Evolutionary conservation across 2,888 invertebrate genomes (phyloP).

Genomic region (Eustalomyia histrio): DNA sequence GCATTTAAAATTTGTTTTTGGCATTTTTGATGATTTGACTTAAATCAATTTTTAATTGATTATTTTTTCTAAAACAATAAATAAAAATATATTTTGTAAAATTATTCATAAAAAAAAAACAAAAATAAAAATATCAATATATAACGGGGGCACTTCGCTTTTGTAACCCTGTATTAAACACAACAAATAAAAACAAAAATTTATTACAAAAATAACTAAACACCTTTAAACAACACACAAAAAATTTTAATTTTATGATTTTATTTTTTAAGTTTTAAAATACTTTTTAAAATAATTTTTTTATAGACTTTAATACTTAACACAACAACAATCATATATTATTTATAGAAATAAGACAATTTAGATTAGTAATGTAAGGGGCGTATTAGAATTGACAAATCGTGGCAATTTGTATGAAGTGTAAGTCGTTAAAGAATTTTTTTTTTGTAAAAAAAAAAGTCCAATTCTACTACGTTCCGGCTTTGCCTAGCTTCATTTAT

Average conservation of each 20-base stretch:
- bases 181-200: slow-evolving; percentile 15
- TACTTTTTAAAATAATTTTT: background rate
- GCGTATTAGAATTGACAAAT: too few relatives aligned
- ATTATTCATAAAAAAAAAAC: slow-evolving; percentile 27
- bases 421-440: too few relatives aligned
- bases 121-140: slow-evolving; percentile 3
- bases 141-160: slow-evolving; percentile 53
- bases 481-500: too few relatives aligned
- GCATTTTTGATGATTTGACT: slow-evolving; percentile 64
- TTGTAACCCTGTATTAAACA: slow-evolving; percentile 49
- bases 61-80: slow-evolving; percentile 50
- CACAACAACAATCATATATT: background rate
- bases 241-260: background rate
- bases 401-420: too few relatives aligned
- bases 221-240: slow-evolving; percentile 47
- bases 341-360: background rate
- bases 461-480: too few relatives aligned
- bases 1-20: slow-evolving; percentile 65
- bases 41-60: slow-evolving; percentile 53
- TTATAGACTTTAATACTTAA: background rate
- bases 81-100: slow-evolving; percentile 21
- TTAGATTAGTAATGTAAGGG: too few relatives aligned
- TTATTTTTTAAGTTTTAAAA: background rate
- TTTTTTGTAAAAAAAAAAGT: too few relatives aligned
- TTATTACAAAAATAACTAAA: slow-evolving; percentile 5